phyloP scores from a whole-genome alignment of 2,797 vertebrate genomes.

The Malacoraja senta region DNA sequence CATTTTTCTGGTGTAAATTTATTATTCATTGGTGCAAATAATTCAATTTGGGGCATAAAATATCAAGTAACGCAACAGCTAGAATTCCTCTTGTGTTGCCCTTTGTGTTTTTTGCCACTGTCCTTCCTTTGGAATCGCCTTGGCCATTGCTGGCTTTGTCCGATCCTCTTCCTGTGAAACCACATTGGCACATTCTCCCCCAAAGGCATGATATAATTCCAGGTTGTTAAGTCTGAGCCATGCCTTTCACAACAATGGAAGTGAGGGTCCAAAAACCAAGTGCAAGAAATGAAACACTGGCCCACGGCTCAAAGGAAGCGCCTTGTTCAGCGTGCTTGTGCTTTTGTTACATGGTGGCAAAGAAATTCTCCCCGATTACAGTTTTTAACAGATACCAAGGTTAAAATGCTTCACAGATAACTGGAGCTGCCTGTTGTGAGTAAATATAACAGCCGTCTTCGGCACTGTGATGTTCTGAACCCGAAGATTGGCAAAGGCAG shows the following conservation, averaged over 20 bases:
- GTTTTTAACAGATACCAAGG: not conserved
- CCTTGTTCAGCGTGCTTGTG: not conserved
- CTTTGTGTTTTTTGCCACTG: not conserved
- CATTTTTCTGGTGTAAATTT: not conserved
- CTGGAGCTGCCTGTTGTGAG: not conserved
- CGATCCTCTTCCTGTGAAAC: not conserved
- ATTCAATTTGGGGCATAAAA: not conserved
- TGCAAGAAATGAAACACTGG: not conserved
- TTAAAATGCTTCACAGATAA: constrained; percentile 15
- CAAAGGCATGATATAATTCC: not conserved
- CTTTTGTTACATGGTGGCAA: not conserved
- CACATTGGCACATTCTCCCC: not conserved
- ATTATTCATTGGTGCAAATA: not conserved
- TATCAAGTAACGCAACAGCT: not conserved
- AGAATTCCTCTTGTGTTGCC: not conserved
- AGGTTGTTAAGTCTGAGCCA: not conserved
- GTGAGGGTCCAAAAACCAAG: not conserved
- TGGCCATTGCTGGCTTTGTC: not conserved
- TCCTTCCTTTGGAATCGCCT: too few species aligned
- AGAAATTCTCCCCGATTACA: not conserved
- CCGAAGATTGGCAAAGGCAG: constrained; percentile 3
- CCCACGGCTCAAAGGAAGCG: not conserved
- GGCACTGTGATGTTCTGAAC: not conserved
- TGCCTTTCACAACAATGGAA: not conserved
- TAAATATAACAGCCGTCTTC: constrained; percentile 1